Evolutionary conservation across 2,797 vertebrate species (phyloP), one percentile per base, ranked within the genome.

Genomic region (Rhyacichthys aspro): DNA sequence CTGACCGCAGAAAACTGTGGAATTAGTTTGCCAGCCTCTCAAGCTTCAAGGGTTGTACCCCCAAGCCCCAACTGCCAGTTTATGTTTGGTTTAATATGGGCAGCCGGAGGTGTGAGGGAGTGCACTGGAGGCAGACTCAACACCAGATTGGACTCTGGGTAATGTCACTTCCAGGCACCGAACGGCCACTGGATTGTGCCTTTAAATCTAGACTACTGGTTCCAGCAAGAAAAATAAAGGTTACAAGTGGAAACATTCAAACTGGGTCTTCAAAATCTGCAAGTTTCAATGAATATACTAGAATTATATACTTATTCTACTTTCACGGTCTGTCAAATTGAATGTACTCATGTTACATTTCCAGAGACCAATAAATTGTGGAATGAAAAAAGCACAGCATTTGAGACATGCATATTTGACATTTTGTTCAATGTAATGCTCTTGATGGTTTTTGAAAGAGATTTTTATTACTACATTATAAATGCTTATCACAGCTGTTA

Each of bases 41-140:
- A 77, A 83, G 80, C 84, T 84, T 84, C 75, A 76, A 83, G 72
- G 76, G 74, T 72, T 83, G 81, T 46, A 85, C 78, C 86, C 83
- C 72, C 69, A 86, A 86, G 86, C 80, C 76, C 63, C 71, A 78
- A 82, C 88, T 90, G 89, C 87, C 90, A 91, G 80, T 74, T 86
- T 84, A 70, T 72, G 84, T 91, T 89, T 88, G 73, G 83, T 82
- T 89, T 84, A 84, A 80, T 82, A 70, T 56, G 55, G 73, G 72
- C 72, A 87, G 86, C 80, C 82, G 79, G 78, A 84, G 82, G 89
- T 78, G 78, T 69, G 76, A 72, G 77, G 72, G 70, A 6, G 43
- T 39, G 71, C 62, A 68, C 69, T 55, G 66, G 59, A 65, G 77
- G 72, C 59, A 77, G 72, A 72, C 65, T 75, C 78, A 72, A 78